A percentile compares a stretch with the other conserved stretches of the same genome.
These are phyloP conservation scores for Corythornis madagascariensis DNA, from an alignment of 2,113 vertebrate genomes.

Conservation along the genomic window DNA sequence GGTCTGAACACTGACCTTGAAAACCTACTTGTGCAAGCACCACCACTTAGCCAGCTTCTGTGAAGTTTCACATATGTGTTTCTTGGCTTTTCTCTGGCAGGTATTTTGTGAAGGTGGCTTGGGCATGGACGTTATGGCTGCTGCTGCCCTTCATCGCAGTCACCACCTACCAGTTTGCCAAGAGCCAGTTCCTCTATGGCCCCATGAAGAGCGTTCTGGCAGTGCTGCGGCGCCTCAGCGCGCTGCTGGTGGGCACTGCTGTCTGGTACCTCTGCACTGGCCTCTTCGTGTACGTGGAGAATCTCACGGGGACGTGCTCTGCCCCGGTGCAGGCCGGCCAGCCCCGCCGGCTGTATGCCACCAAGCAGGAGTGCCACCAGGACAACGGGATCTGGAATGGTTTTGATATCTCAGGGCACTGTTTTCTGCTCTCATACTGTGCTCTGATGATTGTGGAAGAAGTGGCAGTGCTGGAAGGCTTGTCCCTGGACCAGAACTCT, in stretches of 20 bases:
- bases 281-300: slow-evolving; percentile 85
- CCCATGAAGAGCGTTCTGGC: slow-evolving; percentile 57
- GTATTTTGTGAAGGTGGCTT: slow-evolving; percentile 95
- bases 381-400: slow-evolving; percentile 84
- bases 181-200: slow-evolving; percentile 34
- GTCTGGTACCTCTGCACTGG: slow-evolving; percentile 87
- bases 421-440: slow-evolving; percentile 91
- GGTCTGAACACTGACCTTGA: neutral
- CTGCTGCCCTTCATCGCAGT: slow-evolving; percentile 90
- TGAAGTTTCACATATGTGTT: neutral
- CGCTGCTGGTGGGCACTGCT: slow-evolving; percentile 84
- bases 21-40: neutral
- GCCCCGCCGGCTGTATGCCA: slow-evolving; percentile 26
- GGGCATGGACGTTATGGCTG: slow-evolving; percentile 92
- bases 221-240: slow-evolving; percentile 77
- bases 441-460: slow-evolving; percentile 91
- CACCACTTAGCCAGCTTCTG: accelerated
- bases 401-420: slow-evolving; percentile 95
- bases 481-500: slow-evolving; percentile 65
- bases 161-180: slow-evolving; percentile 72
- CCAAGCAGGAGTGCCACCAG: slow-evolving; percentile 79
- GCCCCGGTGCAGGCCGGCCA: neutral
- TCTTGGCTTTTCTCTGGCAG: slow-evolving; percentile 73
- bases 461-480: slow-evolving; percentile 77
- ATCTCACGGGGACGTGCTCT: slow-evolving; percentile 84